Evolutionary conservation across 1,140 invertebrate genomes (phyloP).

Genomic region (Drosophila trapezifrons): DNA sequence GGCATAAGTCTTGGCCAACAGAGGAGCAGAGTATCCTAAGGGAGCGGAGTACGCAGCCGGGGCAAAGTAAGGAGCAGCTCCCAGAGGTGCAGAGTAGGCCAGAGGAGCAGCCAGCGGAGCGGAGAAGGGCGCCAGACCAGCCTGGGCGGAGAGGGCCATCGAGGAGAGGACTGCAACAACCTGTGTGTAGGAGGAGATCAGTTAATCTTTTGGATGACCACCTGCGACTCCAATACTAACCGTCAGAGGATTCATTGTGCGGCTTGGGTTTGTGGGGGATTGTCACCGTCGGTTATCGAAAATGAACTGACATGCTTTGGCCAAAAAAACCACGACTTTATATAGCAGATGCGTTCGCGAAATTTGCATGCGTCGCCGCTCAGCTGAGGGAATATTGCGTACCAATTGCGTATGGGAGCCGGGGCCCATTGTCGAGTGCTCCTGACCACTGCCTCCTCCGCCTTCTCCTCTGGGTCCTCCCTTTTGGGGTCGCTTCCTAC

Average conservation of each 20-base stretch:
- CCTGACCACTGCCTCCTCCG: conserved; percentile 4
- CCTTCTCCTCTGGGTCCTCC: background rate
- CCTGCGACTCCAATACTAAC: conserved; percentile 57
- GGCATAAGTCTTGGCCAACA: conserved; percentile 56
- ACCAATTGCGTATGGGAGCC: conserved; percentile 42
- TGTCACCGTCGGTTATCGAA: conserved; percentile 83
- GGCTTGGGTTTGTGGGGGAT: conserved; percentile 67
- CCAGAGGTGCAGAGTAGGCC: conserved; percentile 63
- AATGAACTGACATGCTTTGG: conserved; percentile 83
- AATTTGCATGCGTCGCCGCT: conserved; percentile 64
- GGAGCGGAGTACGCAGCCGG: conserved; percentile 56
- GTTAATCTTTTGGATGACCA: background rate
- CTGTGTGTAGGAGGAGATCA: conserved; percentile 29
- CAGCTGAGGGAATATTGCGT: conserved; percentile 41
- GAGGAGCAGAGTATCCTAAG: conserved; percentile 62
- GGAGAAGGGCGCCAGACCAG: conserved; percentile 54
- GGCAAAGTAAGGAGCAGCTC: conserved; percentile 43
- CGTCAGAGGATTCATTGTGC: conserved; percentile 83
- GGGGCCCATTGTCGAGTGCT: conserved; percentile 15
- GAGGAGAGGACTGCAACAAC: conserved; percentile 82
- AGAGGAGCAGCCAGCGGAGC: conserved; percentile 65
- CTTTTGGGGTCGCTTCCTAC: conserved; percentile 27
- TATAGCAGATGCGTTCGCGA: conserved; percentile 73
- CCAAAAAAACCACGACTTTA: conserved; percentile 72
- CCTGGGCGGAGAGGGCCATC: conserved; percentile 73